Evolutionary conservation across 2,797 vertebrate genomes (phyloP), one percentile per base, ranked within the genome.

Genomic region (Thaleichthys pacificus): DNA sequence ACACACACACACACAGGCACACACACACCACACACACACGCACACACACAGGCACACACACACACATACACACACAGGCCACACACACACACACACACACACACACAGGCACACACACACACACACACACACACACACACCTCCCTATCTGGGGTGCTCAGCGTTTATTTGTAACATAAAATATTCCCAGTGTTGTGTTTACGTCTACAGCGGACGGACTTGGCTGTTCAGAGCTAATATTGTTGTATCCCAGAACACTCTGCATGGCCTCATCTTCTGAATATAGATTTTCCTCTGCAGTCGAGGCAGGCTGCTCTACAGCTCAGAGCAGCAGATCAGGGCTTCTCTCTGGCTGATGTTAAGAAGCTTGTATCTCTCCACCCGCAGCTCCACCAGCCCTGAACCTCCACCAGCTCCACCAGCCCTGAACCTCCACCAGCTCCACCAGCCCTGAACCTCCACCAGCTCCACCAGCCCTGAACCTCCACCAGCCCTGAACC

Each of bases 281-380:
- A 58, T 68, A 68, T 68, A 57, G 67, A 68, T 58, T 58, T n/a
- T 28, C 30, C 67, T 22, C 11, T 58, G 67, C n/a, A 35, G 67
- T 22, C 1, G 24, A 42, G 11, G 11, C n/a, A 58, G 19, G 51
- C 60, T 30, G 26, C 24, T 12, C 19, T 38, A 49, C n/a, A n/a
- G 3, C 42, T 70, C 32, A 61, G 24, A 30, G 32, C n/a, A 47
- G 21, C 17, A 26, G 58, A 35, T 49, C 35, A 26, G 57, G 7
- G 6, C 17, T 51, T 38, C 5, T 22, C 57, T 22, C n/a, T 24
- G 32, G 47, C 12, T 49, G 21, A 21, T 42, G 30, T 47, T 22
- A 49, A 38, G 30, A 8, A 30, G 35, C 62, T 19, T 62, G 15
- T 49, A 62, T 9, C 28, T 22, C 19, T 47, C 21, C 17, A 62